phyloP scores from a whole-genome alignment of 2,113 vertebrate species.

The Anoplopoma fimbria region DNA sequence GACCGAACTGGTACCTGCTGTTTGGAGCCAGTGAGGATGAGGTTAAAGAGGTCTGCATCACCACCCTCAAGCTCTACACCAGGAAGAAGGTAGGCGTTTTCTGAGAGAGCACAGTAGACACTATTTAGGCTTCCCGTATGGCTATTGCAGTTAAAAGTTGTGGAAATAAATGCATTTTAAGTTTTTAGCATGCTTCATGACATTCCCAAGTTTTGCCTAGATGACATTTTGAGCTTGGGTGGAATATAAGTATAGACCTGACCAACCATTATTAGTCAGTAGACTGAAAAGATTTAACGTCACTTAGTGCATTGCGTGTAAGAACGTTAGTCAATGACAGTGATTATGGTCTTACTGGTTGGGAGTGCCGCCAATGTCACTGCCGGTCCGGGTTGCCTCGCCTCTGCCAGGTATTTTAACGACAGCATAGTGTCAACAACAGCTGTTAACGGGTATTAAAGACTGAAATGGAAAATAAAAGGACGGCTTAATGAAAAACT shows the following conservation, averaged over 20 bases:
- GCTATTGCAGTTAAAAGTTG: no score
- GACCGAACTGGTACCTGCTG: conserved; percentile 95
- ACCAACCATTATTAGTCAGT: neutral
- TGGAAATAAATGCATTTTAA: no score
- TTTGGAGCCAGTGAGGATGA: conserved; percentile 95
- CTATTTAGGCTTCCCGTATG: no score
- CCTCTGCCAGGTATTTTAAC: neutral
- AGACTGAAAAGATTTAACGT: neutral
- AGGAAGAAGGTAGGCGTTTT: conserved; percentile 90
- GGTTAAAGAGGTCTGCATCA: conserved; percentile 95
- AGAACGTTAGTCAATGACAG: neutral
- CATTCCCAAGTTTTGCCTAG: no score
- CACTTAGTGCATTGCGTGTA: neutral
- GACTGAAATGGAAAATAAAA: neutral
- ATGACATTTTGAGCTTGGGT: no score
- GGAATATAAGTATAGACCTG: no score
- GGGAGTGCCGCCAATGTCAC: neutral
- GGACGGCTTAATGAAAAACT: no score
- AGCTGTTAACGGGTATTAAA: neutral
- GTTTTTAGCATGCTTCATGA: no score
- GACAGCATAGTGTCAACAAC: no score
- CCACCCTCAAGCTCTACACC: conserved; percentile 94
- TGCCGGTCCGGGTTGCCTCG: no score
- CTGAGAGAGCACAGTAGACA: no score
- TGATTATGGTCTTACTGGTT: neutral